phyloP scores from a whole-genome alignment of 2,113 vertebrate species.

The Cranoglanis bouderius region DNA sequence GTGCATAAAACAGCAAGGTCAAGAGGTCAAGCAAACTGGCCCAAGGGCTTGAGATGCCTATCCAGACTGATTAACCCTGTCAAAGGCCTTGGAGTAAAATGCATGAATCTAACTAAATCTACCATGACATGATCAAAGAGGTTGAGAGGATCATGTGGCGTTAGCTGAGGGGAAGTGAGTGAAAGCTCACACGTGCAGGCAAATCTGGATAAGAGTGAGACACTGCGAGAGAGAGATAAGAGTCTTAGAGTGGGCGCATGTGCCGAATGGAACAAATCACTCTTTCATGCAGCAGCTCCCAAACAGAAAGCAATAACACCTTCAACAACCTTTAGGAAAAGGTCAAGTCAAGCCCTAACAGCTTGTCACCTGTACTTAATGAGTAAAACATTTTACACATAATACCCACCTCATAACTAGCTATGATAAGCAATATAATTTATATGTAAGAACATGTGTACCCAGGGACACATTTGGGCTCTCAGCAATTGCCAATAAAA shows the following conservation, averaged over 20 bases:
- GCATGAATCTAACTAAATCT: constrained; percentile 42
- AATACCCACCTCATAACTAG: not conserved
- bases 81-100: constrained; percentile 17
- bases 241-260: not conserved
- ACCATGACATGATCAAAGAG: constrained; percentile 38
- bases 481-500: not conserved
- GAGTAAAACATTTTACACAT: not conserved
- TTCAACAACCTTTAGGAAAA: not conserved
- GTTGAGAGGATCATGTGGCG: constrained; percentile 6
- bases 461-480: not conserved
- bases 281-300: not conserved
- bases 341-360: not conserved
- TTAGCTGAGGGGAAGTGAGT: constrained; percentile 12
- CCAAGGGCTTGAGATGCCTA: constrained; percentile 12
- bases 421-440: not conserved
- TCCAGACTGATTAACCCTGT: constrained; percentile 12
- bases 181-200: constrained; percentile 23
- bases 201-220: constrained; percentile 20
- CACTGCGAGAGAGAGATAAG: not conserved
- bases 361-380: not conserved
- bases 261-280: constrained; percentile 17
- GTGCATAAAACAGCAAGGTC: constrained; percentile 36
- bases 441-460: not conserved
- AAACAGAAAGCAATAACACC: not conserved
- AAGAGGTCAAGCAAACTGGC: constrained; percentile 23